Evolutionary conservation across 2,113 vertebrate species (phyloP).

Genomic region (Lethenteron reissneri): DNA sequence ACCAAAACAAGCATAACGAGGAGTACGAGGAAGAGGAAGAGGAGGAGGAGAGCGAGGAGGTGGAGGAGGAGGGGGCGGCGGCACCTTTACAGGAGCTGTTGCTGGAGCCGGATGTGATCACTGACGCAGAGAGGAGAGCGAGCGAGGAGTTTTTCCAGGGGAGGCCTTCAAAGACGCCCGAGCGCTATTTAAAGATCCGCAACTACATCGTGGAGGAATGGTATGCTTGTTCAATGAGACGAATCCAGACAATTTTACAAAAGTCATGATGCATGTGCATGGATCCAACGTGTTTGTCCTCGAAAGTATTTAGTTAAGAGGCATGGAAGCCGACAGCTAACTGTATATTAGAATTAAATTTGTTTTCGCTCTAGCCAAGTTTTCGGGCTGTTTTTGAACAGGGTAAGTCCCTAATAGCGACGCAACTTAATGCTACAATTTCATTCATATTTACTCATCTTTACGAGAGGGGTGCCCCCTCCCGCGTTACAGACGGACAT

Average conservation of each 20-base stretch:
- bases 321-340: background rate
- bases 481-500: too few relatives aligned
- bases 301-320: too few relatives aligned
- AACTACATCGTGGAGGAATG: slow-evolving; percentile 96
- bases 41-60: slow-evolving; percentile 21
- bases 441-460: too few relatives aligned
- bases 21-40: slow-evolving; percentile 12
- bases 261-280: background rate
- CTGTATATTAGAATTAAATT: background rate
- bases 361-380: background rate
- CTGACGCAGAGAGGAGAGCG: slow-evolving; percentile 84
- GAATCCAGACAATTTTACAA: background rate
- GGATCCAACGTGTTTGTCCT: background rate
- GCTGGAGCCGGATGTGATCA: slow-evolving; percentile 40
- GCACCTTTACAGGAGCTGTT: slow-evolving; percentile 59
- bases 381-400: background rate
- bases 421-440: too few relatives aligned
- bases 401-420: background rate
- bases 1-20: slow-evolving; percentile 2
- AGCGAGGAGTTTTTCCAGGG: slow-evolving; percentile 94
- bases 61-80: slow-evolving; percentile 51
- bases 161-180: slow-evolving; percentile 74
- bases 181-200: slow-evolving; percentile 82
- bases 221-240: slow-evolving; percentile 23
- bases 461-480: too few relatives aligned